A percentile compares a stretch with the other conserved stretches of the same genome.
These are phyloP conservation scores for Peromyscus melanophrys DNA, from an alignment of 2,797 vertebrate genomes.

Conservation along the genomic window DNA sequence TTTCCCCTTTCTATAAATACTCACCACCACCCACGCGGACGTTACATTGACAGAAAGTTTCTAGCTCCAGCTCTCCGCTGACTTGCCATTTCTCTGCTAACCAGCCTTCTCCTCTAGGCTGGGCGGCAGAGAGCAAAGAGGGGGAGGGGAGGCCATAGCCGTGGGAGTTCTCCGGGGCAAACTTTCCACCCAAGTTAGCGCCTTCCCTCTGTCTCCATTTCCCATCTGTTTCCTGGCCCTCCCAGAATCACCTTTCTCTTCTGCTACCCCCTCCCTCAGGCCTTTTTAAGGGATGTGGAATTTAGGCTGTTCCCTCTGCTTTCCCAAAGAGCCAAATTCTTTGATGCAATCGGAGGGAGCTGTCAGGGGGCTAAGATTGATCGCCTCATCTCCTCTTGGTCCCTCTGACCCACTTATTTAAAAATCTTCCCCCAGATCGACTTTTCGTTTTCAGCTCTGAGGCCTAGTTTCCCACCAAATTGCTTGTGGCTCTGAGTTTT, in stretches of 20 bases:
- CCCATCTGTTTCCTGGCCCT: conserved; percentile 80
- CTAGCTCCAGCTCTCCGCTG: conserved; percentile 81
- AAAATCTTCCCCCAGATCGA: conserved; percentile 79
- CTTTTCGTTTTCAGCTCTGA: conserved; percentile 84
- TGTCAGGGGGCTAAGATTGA: conserved; percentile 99
- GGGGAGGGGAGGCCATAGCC: conserved; percentile 77
- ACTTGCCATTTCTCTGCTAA: conserved; percentile 81
- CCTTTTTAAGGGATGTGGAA: conserved; percentile 77
- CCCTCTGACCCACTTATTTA: conserved; percentile 87
- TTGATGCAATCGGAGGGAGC: conserved; percentile 89
- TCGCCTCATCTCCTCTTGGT: conserved; percentile 89
- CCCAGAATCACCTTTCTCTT: conserved; percentile 72
- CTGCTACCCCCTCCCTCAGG: conserved; percentile 11
- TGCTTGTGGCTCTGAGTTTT: conserved; percentile 54
- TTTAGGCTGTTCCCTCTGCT: conserved; percentile 78
- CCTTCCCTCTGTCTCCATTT: conserved; percentile 42
- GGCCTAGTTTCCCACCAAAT: conserved; percentile 78
- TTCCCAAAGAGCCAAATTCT: conserved; percentile 89
- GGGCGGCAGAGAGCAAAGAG: conserved; percentile 17
- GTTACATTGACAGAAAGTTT: conserved; percentile 90
- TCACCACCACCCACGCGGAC: conserved; percentile 95
- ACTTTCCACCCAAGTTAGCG: conserved; percentile 84
- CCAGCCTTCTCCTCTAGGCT: conserved; percentile 72
- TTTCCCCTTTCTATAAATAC: conserved; percentile 84
- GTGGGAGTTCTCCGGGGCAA: conserved; percentile 80